Percentiles rank a stretch among this genome's conserved stretches.
These are phyloP conservation scores for Drosophila parvula DNA, from an alignment of 1,140 invertebrate genomes.

Conservation along the genomic window DNA sequence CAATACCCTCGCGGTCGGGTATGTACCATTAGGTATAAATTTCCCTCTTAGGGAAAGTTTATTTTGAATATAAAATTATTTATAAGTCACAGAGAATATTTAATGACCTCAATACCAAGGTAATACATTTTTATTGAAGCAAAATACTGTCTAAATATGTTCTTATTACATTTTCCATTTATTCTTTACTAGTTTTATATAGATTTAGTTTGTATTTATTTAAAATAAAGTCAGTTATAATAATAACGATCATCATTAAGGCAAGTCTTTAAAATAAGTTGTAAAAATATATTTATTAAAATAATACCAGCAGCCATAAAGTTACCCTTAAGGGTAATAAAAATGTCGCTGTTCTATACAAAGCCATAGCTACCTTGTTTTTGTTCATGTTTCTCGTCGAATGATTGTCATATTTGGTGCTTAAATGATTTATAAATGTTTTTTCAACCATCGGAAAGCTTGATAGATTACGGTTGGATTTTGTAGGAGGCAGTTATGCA, in stretches of 20 bases:
- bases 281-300: background rate
- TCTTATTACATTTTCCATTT: background rate
- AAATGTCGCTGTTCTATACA: too few relatives aligned
- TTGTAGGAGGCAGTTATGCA: conserved; percentile 16
- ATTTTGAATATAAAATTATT: too few relatives aligned
- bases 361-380: background rate
- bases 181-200: background rate
- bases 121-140: background rate
- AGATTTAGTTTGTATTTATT: background rate
- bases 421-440: conserved; percentile 65
- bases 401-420: conserved; percentile 46
- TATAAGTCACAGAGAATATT: background rate
- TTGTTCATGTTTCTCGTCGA: conserved; percentile 27
- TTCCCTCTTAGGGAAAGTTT: background rate
- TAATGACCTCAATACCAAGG: background rate
- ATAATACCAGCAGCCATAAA: background rate
- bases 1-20: background rate
- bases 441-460: conserved; percentile 33
- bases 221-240: background rate
- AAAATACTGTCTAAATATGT: background rate
- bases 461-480: conserved; percentile 43
- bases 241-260: too few relatives aligned
- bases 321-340: conserved; percentile 3
- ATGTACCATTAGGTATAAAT: background rate
- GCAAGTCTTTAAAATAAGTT: too few relatives aligned